A percentile compares a stretch with the other conserved stretches of the same genome.
Conservation (phyloP, 2,113 vertebrate genomes). For the Dasyornis broadbenti region DNA sequence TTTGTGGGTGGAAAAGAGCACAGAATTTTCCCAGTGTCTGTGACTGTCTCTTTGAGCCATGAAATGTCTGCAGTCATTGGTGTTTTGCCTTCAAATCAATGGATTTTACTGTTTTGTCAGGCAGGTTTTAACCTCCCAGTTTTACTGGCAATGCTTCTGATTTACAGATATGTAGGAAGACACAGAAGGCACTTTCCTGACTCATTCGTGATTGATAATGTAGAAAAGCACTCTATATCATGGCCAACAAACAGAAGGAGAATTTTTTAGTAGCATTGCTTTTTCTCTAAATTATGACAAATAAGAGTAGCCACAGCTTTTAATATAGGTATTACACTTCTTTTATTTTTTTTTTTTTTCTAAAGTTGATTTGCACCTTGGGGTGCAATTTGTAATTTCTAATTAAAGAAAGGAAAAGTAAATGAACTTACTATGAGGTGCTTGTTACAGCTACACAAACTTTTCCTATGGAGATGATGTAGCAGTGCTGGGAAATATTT, state of each 20-base stretch:
- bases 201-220: background rate
- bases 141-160: background rate
- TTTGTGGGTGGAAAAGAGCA: constrained; percentile 1
- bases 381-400: background rate
- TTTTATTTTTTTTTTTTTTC: background rate
- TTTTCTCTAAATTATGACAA: background rate
- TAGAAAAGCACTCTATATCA: background rate
- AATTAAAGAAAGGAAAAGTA: background rate
- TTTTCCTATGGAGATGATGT: background rate
- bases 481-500: background rate
- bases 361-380: background rate
- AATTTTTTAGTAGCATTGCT: background rate
- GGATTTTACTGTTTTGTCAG: background rate
- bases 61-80: background rate
- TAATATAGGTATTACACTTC: background rate
- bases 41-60: background rate
- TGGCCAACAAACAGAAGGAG: background rate
- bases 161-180: background rate
- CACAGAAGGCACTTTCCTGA: background rate
- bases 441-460: background rate
- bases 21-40: background rate
- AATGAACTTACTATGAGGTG: background rate
- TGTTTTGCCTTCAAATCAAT: constrained; percentile 11
- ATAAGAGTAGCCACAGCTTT: background rate
- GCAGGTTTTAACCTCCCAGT: background rate